These are phyloP conservation scores for Dromococcyx pavoninus DNA, from an alignment of 2,797 vertebrate species.

Conservation along the genomic window DNA sequence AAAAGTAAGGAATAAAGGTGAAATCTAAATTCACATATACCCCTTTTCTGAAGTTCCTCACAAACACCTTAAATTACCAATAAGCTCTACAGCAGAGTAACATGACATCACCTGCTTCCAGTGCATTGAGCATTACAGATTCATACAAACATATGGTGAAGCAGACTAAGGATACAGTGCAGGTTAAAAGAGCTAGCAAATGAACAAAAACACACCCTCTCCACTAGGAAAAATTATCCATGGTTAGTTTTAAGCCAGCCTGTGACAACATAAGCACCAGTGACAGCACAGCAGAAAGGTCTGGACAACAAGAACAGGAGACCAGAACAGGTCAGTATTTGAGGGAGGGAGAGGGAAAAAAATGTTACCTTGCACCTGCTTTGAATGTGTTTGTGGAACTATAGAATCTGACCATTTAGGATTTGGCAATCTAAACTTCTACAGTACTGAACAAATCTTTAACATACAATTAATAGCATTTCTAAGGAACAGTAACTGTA, in stretches of 20 bases:
- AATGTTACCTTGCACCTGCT: background rate
- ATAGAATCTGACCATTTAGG: background rate
- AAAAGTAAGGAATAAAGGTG: fast-evolving
- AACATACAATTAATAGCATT: background rate
- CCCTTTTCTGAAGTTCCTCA: background rate
- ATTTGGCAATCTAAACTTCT: background rate
- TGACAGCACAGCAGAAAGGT: background rate
- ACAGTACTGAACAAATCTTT: background rate
- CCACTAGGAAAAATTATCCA: background rate
- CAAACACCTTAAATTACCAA: background rate
- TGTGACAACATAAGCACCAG: background rate
- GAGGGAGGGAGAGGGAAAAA: background rate
- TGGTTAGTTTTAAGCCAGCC: background rate
- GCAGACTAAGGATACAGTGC: fast-evolving
- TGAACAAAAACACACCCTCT: background rate
- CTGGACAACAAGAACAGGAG: background rate
- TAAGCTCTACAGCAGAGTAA: background rate
- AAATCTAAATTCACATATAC: background rate
- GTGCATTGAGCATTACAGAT: background rate
- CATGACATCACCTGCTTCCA: fast-evolving
- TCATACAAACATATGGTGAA: background rate
- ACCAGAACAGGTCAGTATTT: background rate
- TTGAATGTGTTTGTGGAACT: background rate
- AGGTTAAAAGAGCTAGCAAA: background rate
- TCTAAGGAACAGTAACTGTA: background rate